phyloP scores from a whole-genome alignment of 2,888 invertebrate genomes.

The Ditylenchus weischeri region DNA sequence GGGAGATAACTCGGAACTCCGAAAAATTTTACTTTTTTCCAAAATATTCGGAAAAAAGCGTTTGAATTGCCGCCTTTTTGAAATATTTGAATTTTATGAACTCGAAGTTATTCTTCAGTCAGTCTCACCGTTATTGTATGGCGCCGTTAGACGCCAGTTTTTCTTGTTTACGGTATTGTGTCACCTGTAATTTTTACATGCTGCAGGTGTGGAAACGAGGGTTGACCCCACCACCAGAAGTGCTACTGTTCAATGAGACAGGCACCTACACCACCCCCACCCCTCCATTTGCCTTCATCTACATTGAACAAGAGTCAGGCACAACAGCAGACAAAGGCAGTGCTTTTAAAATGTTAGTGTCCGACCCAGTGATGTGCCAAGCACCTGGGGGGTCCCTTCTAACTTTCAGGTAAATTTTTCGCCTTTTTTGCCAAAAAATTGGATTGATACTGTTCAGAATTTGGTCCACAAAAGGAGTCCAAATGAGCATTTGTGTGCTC shows the following conservation, averaged over 20 bases:
- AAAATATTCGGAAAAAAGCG: too few species aligned
- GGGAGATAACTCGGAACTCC: too few species aligned
- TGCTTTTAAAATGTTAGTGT: constrained; percentile 43
- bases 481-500: constrained; percentile 33
- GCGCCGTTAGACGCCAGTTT: too few species aligned
- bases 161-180: too few species aligned
- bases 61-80: too few species aligned
- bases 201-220: constrained; percentile 49
- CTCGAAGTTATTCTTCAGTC: too few species aligned
- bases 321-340: background rate
- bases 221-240: constrained; percentile 35
- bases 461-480: constrained; percentile 41
- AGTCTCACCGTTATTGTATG: too few species aligned
- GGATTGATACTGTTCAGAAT: constrained; percentile 25
- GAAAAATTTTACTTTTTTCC: too few species aligned
- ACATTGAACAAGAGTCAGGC: constrained; percentile 34
- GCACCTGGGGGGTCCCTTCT: constrained; percentile 44
- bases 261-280: constrained; percentile 48
- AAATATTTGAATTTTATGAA: too few species aligned
- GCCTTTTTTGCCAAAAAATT: background rate
- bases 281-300: constrained; percentile 49
- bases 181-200: too few species aligned
- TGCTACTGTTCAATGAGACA: constrained; percentile 50
- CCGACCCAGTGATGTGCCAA: constrained; percentile 55
- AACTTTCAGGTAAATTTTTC: constrained; percentile 41